Base-by-base conservation (phyloP, 2,113 vertebrate genomes). In the Sorex araneus region DNA sequence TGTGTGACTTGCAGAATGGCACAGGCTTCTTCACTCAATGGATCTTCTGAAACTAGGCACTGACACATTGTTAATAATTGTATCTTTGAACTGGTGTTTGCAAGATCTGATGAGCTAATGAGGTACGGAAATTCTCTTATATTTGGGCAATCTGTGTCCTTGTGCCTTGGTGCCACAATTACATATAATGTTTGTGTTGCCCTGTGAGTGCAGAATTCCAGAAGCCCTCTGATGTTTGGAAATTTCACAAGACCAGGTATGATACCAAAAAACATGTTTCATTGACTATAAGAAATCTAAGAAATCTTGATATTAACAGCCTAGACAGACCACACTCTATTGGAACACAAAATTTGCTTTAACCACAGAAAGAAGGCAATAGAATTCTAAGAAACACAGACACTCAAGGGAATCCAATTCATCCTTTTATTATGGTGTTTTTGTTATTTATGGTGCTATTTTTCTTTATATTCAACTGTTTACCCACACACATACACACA, bases 81-180 rank as follows among this genome's bases (percentile, higher is more conserved):
- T 19, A 69, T 60, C 23, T 69, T 91, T 69, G 30, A 74, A 64
- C 40, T 67, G 88, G 40, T 84, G 23, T 47, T 88, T 90, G 28
- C 11, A 54, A 70, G 30, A 90, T 43, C 60, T 40, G 27, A 8
- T 19, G 57, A 27, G 43, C 32, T 79, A 71, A 66, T 0, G 16
- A 23, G 50, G 11, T 28, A 63, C 13, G 10, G 0, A 8, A 43
- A 10, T 3, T 2, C 60, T 15, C 30, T 60, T 15, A 60, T 60
- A 8, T 27, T 30, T 66, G 64, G 27, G 23, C 63, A 64, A 27
- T 21, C 0, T 54, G 3, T 43, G 28, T 30, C 27, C 54, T 73
- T 23, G 13, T 67, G 28, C 8, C 28, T 81, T 85, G 36, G 43
- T 89, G 0, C 50, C 27, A 60, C 23, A 43, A 36, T 36, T 34